Conservation (phyloP, 1,140 invertebrate species). For the roundworm (Caenorhabditis elegans) region WBcel235 BX284604.4:8981501-8982000, state of each 20-base stretch:
- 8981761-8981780: slow-evolving; percentile 45
- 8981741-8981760: background rate
- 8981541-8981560: no score
- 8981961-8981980: slow-evolving; percentile 58
- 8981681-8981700: slow-evolving; percentile 31
- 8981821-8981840: background rate
- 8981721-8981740: slow-evolving; percentile 57
- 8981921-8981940: slow-evolving; percentile 2
- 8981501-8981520: no score
- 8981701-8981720: slow-evolving; percentile 62
- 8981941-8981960: slow-evolving; percentile 60
- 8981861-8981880: background rate
- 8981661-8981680: no score
- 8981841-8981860: background rate
- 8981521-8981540: no score
- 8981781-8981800: slow-evolving; percentile 56
- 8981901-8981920: background rate
- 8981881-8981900: background rate
- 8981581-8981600: no score
- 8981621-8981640: no score
- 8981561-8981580: no score
- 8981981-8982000: slow-evolving; percentile 59
- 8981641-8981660: no score
- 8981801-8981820: slow-evolving; percentile 16
- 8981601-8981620: no score